A percentile compares a stretch with the other conserved stretches of the same genome.
Evolutionary conservation across 2,888 invertebrate species (phyloP).

Genomic region (Eupeodes luniger): DNA sequence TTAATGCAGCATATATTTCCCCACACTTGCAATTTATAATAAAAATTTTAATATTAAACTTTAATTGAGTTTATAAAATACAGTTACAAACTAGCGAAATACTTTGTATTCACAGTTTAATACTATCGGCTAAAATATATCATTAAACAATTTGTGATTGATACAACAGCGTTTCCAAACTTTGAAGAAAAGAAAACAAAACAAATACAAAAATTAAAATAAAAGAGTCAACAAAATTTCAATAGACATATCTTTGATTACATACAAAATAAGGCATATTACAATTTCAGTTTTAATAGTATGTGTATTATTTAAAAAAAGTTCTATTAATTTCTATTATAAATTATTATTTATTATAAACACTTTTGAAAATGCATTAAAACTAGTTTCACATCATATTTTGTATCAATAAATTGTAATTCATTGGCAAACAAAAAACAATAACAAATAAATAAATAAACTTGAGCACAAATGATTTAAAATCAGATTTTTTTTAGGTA

Average conservation of each 20-base stretch:
- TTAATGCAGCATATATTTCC: too few relatives aligned
- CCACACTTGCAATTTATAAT: too few relatives aligned
- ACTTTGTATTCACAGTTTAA: too few relatives aligned
- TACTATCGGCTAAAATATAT: too few relatives aligned
- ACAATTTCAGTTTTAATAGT: neutral
- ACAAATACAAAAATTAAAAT: too few relatives aligned
- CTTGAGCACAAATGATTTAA: neutral
- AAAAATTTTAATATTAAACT: too few relatives aligned
- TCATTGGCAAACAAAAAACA: neutral
- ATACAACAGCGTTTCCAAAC: too few relatives aligned
- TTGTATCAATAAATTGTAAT: neutral
- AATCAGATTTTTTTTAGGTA: neutral
- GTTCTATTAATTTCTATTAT: neutral
- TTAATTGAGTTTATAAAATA: too few relatives aligned
- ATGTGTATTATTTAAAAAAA: neutral
- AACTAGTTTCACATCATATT: neutral
- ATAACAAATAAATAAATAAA: constrained; percentile 4
- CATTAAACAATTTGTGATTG: too few relatives aligned
- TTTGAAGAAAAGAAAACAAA: too few relatives aligned
- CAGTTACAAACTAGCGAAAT: too few relatives aligned
- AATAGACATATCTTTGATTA: neutral
- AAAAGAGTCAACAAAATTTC: too few relatives aligned
- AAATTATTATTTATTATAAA: neutral
- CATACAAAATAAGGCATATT: neutral
- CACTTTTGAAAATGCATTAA: neutral